Percentiles rank a stretch among this genome's conserved stretches.
Conservation (phyloP, 1,140 invertebrate genomes). For the Belonocnema kinseyi region DNA sequence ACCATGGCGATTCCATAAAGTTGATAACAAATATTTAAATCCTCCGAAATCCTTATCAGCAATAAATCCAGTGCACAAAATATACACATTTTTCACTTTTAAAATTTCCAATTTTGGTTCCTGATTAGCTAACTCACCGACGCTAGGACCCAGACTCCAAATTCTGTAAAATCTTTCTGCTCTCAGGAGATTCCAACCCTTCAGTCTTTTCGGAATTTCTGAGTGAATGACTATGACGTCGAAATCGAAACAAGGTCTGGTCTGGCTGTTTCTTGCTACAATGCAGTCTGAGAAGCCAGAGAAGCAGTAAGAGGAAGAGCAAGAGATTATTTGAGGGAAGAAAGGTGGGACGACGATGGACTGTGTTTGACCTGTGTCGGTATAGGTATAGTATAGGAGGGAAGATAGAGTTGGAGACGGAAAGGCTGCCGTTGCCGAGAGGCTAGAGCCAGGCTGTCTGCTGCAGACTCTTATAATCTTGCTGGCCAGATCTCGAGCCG, state of each 20-base stretch:
- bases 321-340: slow-evolving; percentile 40
- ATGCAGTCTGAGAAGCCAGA: not conserved
- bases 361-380: slow-evolving; percentile 36
- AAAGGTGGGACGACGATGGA: slow-evolving; percentile 21
- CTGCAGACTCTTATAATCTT: slow-evolving; percentile 66
- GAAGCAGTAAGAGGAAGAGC: slow-evolving; percentile 33
- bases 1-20: no score
- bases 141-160: no score
- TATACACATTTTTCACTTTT: no score
- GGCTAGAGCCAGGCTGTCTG: slow-evolving; percentile 74
- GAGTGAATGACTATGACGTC: not conserved
- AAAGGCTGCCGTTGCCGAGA: slow-evolving; percentile 60
- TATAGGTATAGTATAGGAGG: slow-evolving; percentile 18
- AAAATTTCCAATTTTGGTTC: no score
- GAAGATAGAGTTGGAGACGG: slow-evolving; percentile 56
- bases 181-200: no score
- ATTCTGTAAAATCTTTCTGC: no score
- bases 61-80: no score
- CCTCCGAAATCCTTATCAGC: no score
- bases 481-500: slow-evolving; percentile 59
- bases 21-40: no score
- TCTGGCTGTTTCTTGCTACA: not conserved
- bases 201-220: no score
- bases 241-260: not conserved
- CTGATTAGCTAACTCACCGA: no score